Evolutionary conservation across 2,113 vertebrate genomes (phyloP).

Genomic region (Ornithorhynchus anatinus): DNA sequence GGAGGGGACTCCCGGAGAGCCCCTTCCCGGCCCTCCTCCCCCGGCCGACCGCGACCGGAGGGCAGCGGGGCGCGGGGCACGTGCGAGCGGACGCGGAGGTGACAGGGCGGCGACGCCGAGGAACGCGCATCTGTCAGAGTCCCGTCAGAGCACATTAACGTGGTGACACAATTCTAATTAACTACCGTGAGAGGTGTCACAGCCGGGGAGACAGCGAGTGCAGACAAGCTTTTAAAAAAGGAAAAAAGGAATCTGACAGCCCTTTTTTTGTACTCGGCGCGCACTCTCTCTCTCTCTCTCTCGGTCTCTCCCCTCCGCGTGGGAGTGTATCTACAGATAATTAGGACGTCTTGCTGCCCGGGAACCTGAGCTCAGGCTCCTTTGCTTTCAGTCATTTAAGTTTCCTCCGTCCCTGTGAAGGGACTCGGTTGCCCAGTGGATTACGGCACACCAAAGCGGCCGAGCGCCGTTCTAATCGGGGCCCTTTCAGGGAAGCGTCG

Average conservation of each 20-base stretch:
- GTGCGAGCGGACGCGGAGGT: not conserved
- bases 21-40: no score
- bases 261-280: slow-evolving; percentile 61
- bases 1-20: accelerated
- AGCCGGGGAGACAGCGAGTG: slow-evolving; percentile 75
- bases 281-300: slow-evolving; percentile 55
- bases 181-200: slow-evolving; percentile 84
- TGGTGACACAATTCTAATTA: slow-evolving; percentile 89
- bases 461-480: slow-evolving; percentile 68
- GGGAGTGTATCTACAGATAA: slow-evolving; percentile 75
- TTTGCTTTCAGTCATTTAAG: slow-evolving; percentile 80
- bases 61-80: accelerated
- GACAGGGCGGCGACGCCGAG: slow-evolving; percentile 11
- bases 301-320: slow-evolving; percentile 69
- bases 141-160: slow-evolving; percentile 86
- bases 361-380: slow-evolving; percentile 68
- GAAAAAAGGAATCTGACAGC: slow-evolving; percentile 82
- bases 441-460: slow-evolving; percentile 75
- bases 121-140: slow-evolving; percentile 70
- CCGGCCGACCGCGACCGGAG: not conserved
- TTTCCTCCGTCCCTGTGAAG: slow-evolving; percentile 77
- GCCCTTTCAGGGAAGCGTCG: slow-evolving; percentile 64
- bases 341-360: slow-evolving; percentile 78
- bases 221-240: slow-evolving; percentile 75
- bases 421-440: slow-evolving; percentile 74